phyloP scores from a whole-genome alignment of 2,797 vertebrate species.

The Sandelia bainsii region DNA sequence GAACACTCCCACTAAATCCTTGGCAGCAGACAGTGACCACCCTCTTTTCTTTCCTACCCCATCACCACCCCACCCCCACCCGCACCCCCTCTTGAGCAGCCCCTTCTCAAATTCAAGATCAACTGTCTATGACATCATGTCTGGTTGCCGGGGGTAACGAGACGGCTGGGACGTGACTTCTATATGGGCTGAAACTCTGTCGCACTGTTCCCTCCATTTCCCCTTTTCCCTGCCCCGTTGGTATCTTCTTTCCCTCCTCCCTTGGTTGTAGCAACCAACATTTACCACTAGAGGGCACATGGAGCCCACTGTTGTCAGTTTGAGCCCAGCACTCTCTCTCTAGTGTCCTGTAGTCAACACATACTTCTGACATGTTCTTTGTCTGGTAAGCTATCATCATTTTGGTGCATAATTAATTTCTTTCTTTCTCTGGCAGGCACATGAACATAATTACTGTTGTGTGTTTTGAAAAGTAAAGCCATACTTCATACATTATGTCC shows the following conservation, averaged over 20 bases:
- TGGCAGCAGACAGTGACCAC: constrained; percentile 86
- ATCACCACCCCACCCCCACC: constrained; percentile 50
- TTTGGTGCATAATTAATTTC: constrained; percentile 41
- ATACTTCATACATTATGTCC: constrained; percentile 30
- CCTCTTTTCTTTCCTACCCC: constrained; percentile 83
- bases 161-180: constrained; percentile 91
- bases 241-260: constrained; percentile 56
- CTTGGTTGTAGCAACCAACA: constrained; percentile 25
- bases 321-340: background rate
- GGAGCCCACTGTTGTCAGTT: constrained; percentile 40
- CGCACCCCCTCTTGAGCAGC: constrained; percentile 71
- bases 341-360: constrained; percentile 13
- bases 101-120: constrained; percentile 90
- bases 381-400: constrained; percentile 33
- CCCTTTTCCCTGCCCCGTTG: constrained; percentile 50
- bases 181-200: constrained; percentile 81
- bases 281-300: constrained; percentile 75
- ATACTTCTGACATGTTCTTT: constrained; percentile 40
- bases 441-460: constrained; percentile 46
- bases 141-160: constrained; percentile 93
- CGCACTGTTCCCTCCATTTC: constrained; percentile 50
- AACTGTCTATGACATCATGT: constrained; percentile 95
- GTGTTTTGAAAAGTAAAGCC: constrained; percentile 53
- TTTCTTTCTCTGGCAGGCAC: constrained; percentile 39
- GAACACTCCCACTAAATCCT: constrained; percentile 82